Evolutionary conservation across 2,888 invertebrate genomes (phyloP).

Genomic region (Flexamia atlantica): DNA sequence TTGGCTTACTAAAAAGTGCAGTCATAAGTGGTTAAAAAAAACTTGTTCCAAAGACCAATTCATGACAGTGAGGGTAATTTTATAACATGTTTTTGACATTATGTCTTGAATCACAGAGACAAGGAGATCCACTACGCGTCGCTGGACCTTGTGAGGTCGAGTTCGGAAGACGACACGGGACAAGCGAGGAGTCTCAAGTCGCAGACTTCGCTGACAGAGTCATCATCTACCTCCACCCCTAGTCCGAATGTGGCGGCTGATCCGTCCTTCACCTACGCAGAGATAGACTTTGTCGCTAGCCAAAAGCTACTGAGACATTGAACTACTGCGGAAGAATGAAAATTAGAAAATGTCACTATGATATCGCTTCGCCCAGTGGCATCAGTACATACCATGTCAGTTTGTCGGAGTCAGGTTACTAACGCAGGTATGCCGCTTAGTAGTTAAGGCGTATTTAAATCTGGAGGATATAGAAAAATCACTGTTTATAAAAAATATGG

Average conservation of each 20-base stretch:
- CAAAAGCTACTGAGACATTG: conserved; percentile 42
- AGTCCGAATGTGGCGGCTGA: conserved; percentile 71
- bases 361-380: background rate
- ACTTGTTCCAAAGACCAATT: too few relatives aligned
- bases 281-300: conserved; percentile 82
- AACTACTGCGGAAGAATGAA: background rate
- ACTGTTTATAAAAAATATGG: too few relatives aligned
- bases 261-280: conserved; percentile 82
- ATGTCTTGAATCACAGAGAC: conserved; percentile 61
- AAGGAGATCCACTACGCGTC: conserved; percentile 78
- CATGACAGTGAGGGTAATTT: too few relatives aligned
- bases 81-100: too few relatives aligned
- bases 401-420: background rate
- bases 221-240: conserved; percentile 71
- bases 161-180: conserved; percentile 71
- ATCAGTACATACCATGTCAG: background rate
- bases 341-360: background rate
- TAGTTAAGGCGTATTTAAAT: background rate
- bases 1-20: too few relatives aligned
- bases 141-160: conserved; percentile 78
- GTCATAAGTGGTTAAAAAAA: too few relatives aligned
- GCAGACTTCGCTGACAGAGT: conserved; percentile 69
- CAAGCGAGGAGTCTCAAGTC: conserved; percentile 68
- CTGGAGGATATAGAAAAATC: too few relatives aligned
- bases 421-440: background rate